Conservation (phyloP, 2,797 vertebrate genomes). For the Cetoscarus ocellatus region DNA sequence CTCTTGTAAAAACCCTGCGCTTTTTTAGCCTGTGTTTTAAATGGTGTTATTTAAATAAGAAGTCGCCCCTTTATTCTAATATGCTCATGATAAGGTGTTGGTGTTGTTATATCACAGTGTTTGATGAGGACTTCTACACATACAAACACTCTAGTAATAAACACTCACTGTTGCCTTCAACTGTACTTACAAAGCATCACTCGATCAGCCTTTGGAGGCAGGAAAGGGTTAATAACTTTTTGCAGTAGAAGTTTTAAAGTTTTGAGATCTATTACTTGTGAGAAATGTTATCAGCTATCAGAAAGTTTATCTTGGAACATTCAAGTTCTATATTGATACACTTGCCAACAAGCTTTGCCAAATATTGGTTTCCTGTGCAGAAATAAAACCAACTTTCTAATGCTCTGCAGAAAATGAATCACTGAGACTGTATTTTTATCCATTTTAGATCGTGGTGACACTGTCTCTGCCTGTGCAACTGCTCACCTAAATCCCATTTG, state of each 20-base stretch:
- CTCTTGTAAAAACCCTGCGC: neutral
- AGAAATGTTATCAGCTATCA: neutral
- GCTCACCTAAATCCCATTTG: too few species aligned
- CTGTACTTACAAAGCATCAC: conserved; percentile 13
- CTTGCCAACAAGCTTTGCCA: too few species aligned
- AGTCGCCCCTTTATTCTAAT: neutral
- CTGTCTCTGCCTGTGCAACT: too few species aligned
- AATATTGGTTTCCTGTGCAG: too few species aligned
- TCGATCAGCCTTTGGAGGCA: conserved; percentile 19
- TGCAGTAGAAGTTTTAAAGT: conserved; percentile 1
- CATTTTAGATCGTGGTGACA: too few species aligned
- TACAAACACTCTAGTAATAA: conserved; percentile 16
- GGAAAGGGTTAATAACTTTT: conserved; percentile 36
- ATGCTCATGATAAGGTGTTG: conserved; percentile 1
- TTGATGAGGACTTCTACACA: conserved; percentile 17
- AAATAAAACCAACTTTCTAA: too few species aligned
- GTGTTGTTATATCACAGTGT: conserved; percentile 1
- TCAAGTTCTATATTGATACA: too few species aligned
- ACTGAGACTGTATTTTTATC: too few species aligned
- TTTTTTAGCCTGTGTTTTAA: neutral
- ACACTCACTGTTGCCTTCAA: neutral
- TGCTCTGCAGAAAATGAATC: too few species aligned
- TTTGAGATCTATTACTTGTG: conserved; percentile 18
- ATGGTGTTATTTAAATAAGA: neutral
- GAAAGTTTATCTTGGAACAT: neutral